Evolutionary conservation across 2,888 invertebrate genomes (phyloP).

Genomic region (Drosophila subquinaria): DNA sequence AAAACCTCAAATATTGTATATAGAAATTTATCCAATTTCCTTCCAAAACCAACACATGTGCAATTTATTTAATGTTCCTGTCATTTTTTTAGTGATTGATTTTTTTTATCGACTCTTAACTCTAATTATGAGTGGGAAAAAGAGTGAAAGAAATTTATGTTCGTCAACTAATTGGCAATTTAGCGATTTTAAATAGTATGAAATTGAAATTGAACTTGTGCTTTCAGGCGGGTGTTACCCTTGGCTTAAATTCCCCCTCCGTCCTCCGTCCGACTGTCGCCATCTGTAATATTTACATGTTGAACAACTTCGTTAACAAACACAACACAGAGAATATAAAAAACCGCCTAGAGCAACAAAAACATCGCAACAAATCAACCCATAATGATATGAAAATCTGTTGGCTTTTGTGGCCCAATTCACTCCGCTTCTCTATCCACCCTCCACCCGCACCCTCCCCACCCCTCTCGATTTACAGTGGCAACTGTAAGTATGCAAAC

Average conservation of each 20-base stretch:
- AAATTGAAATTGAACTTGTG: constrained; percentile 37
- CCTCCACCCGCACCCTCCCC: background rate
- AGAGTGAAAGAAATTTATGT: background rate
- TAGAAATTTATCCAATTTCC: no score
- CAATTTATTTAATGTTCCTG: no score
- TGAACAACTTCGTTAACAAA: constrained; percentile 58
- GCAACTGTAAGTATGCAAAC: background rate
- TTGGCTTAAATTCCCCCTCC: background rate
- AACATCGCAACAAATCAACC: constrained; percentile 55
- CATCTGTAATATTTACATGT: constrained; percentile 45
- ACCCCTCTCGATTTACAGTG: background rate
- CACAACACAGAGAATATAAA: constrained; percentile 17
- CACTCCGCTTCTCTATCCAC: background rate
- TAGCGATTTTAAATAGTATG: constrained; percentile 35
- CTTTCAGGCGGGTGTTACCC: background rate
- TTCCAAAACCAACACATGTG: no score
- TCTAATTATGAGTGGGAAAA: background rate
- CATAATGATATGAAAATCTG: constrained; percentile 78
- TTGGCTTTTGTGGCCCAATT: constrained; percentile 69
- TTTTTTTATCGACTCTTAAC: no score
- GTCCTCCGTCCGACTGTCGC: background rate
- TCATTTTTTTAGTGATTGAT: no score
- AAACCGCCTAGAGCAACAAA: constrained; percentile 43
- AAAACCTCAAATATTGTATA: no score
- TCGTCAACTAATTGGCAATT: constrained; percentile 48